Evolutionary conservation across 2,888 invertebrate species (phyloP), one percentile per base, ranked within the genome.

Genomic region (Cryptocephalus moraei): DNA sequence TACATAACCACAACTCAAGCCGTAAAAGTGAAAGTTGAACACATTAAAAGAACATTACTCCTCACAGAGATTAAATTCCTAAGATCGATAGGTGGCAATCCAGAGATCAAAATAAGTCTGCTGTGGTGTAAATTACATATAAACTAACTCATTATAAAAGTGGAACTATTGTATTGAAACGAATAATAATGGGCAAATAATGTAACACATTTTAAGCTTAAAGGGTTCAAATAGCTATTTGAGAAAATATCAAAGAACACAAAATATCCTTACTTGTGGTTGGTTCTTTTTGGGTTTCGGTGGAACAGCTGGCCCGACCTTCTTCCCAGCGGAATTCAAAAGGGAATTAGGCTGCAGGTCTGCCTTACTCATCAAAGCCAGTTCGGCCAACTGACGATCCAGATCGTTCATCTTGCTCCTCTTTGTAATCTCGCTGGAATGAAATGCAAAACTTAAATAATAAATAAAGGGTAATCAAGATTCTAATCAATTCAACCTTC

Each of bases 231-330:
- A n/a, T n/a, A n/a, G n/a, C n/a, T n/a, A n/a, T n/a, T n/a, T n/a
- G n/a, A n/a, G n/a, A n/a, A n/a, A n/a, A n/a, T n/a, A n/a, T n/a
- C n/a, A n/a, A n/a, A 22, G 22, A 22, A 22, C 2, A 22, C 6
- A 22, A 22, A 22, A 22, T 22, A 6, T 22, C 22, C 40, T 65
- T 65, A 77, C 77, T 74, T 78, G 76, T 22, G 79, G 76, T 62
- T 75, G 76, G 40, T 72, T 73, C 63, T 78, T 84, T 67, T 79
- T 82, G 54, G 86, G 87, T 67, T 88, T 88, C 9, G 88, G 88
- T 41, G 88, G 88, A 48, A 87, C 86, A 46, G 82, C 83, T 52
- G 88, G 88, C 53, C 85, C 86, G 52, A 84, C 73, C 71, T 85
- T 88, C 57, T 75, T 78, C 4, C 68, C 70, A 10, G 67, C 52